A percentile compares a stretch with the other conserved stretches of the same genome.
These are phyloP conservation scores for human DNA, from an alignment of 2,113 vertebrate species.

Conservation along the genomic window DNA sequence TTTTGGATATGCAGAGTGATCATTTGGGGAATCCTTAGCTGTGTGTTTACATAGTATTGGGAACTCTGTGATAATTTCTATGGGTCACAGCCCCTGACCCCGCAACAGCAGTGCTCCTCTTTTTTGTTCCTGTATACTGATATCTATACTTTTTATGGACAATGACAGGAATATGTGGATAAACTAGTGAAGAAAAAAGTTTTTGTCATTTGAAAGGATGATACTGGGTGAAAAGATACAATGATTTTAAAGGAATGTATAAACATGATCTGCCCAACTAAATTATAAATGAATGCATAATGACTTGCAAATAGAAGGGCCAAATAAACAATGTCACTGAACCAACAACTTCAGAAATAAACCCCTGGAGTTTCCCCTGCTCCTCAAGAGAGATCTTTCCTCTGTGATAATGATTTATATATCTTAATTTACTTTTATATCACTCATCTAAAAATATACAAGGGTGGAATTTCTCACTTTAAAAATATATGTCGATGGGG, in stretches of 20 bases:
- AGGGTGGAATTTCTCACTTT: background rate
- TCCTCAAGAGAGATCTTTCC: background rate
- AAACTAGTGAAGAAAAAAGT: background rate
- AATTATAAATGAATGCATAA: background rate
- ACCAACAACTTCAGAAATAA: background rate
- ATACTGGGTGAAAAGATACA: background rate
- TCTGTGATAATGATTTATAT: background rate
- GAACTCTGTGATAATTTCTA: background rate
- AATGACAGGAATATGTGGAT: background rate
- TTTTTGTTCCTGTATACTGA: background rate
- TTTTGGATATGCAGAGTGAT: background rate
- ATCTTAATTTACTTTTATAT: background rate
- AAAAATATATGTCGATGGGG: background rate
- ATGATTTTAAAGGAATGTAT: background rate
- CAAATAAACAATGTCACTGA: background rate
- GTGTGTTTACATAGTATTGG: background rate
- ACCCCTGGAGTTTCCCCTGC: background rate
- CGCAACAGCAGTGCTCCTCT: background rate
- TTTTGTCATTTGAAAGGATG: constrained; percentile 16
- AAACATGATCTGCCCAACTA: background rate
- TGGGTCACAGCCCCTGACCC: background rate
- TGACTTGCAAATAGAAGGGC: background rate
- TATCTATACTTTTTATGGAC: background rate
- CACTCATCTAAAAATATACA: background rate
- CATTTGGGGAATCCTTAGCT: background rate